These are phyloP conservation scores for Galaxea fascicularis DNA, from an alignment of 92 coral and sea anemone species.

Conservation along the genomic window DNA sequence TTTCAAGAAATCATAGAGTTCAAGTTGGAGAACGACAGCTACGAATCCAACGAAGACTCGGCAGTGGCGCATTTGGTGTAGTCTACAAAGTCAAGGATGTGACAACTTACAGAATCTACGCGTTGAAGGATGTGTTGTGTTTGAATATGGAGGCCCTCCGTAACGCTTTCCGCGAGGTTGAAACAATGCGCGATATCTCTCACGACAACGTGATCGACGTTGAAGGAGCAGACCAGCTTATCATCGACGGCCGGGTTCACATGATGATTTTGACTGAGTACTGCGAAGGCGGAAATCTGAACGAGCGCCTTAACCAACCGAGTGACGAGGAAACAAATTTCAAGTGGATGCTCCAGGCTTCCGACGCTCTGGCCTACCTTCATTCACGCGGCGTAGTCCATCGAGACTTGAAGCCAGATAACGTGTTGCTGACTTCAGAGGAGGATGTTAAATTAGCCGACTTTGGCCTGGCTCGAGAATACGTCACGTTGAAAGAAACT, in stretches of 20 bases:
- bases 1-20: background rate
- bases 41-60: conserved; percentile 40
- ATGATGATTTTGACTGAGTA: conserved; percentile 73
- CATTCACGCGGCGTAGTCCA: conserved; percentile 70
- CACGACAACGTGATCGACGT: conserved; percentile 51
- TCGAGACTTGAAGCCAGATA: conserved; percentile 78
- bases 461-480: conserved; percentile 71
- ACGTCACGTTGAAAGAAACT: conserved; percentile 32
- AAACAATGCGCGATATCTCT: background rate
- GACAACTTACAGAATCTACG: conserved; percentile 21
- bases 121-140: conserved; percentile 22
- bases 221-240: conserved; percentile 26
- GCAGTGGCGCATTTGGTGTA: conserved; percentile 82
- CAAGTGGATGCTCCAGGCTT: conserved; percentile 75
- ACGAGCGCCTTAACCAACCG: conserved; percentile 64
- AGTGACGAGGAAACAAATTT: conserved; percentile 49
- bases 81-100: conserved; percentile 68
- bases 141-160: background rate
- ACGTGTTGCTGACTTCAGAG: conserved; percentile 59
- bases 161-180: conserved; percentile 10
- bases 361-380: conserved; percentile 44
- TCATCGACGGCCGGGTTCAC: background rate
- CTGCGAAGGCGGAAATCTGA: conserved; percentile 76
- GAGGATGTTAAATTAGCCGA: conserved; percentile 75
- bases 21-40: conserved; percentile 2